Evolutionary conservation across 2,113 vertebrate species (phyloP).

Genomic region (Microcebus tavaratra): DNA sequence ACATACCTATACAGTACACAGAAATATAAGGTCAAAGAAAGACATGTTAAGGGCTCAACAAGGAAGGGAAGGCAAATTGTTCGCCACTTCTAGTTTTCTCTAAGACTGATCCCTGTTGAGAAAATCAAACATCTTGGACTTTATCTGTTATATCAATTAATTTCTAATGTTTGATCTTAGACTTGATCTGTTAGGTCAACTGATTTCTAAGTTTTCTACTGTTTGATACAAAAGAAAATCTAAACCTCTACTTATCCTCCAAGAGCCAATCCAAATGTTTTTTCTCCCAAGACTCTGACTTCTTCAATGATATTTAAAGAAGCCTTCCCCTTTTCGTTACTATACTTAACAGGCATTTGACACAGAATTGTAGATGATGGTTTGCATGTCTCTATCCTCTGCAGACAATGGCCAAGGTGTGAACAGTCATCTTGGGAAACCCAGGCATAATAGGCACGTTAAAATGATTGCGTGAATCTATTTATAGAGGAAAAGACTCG

Average conservation of each 20-base stretch:
- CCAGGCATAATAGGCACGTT: constrained; percentile 34
- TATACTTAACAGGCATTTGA: background rate
- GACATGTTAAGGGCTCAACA: background rate
- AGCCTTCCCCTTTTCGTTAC: background rate
- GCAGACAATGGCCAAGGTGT: constrained; percentile 24
- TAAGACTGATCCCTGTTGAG: background rate
- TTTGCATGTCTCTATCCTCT: background rate
- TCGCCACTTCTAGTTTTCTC: background rate
- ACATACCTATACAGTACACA: background rate
- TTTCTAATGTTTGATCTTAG: constrained; percentile 39
- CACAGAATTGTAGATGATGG: background rate
- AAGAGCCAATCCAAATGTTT: background rate
- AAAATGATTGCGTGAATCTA: constrained; percentile 45
- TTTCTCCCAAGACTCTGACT: background rate
- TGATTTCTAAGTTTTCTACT: constrained; percentile 30
- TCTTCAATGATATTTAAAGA: constrained; percentile 11
- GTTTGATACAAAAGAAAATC: constrained; percentile 38
- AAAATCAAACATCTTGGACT: background rate
- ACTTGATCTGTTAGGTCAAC: background rate
- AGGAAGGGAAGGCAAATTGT: background rate
- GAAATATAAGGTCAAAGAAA: background rate
- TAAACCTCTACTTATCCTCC: background rate
- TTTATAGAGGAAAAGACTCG: constrained; percentile 49
- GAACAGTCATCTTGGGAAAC: constrained; percentile 59
- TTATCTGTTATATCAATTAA: background rate